Conservation (phyloP, 2,113 vertebrate genomes). For the Drymodes brunneopygia region DNA sequence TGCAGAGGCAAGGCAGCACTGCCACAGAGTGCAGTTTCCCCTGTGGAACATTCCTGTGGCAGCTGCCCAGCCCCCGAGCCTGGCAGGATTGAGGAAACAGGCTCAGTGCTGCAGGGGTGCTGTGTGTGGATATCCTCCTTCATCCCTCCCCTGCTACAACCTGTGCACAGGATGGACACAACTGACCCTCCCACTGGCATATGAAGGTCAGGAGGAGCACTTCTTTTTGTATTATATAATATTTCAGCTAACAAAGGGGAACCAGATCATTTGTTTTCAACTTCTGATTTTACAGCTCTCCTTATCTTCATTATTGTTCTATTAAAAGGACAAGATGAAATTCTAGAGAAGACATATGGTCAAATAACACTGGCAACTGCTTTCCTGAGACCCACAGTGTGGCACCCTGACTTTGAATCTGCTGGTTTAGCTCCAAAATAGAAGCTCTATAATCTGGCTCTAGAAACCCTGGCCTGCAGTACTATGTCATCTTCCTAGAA, state of each 20-base stretch:
- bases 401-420: not conserved
- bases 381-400: not conserved
- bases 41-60: not conserved
- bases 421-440: not conserved
- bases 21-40: rapidly evolving
- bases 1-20: rapidly evolving
- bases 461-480: not conserved
- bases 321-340: not conserved
- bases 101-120: not conserved
- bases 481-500: not conserved
- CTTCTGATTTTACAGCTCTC: not conserved
- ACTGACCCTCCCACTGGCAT: rapidly evolving
- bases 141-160: not conserved
- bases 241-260: not conserved
- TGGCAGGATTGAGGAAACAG: not conserved
- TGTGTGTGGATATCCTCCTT: rapidly evolving
- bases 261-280: not conserved
- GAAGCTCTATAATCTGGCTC: not conserved
- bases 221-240: not conserved
- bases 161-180: rapidly evolving
- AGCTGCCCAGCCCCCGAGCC: rapidly evolving
- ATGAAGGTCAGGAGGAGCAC: not conserved
- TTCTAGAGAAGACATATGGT: not conserved
- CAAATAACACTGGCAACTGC: not conserved
- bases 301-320: not conserved